phyloP scores from a whole-genome alignment of 2,113 vertebrate genomes.

The Papio anubis region DNA sequence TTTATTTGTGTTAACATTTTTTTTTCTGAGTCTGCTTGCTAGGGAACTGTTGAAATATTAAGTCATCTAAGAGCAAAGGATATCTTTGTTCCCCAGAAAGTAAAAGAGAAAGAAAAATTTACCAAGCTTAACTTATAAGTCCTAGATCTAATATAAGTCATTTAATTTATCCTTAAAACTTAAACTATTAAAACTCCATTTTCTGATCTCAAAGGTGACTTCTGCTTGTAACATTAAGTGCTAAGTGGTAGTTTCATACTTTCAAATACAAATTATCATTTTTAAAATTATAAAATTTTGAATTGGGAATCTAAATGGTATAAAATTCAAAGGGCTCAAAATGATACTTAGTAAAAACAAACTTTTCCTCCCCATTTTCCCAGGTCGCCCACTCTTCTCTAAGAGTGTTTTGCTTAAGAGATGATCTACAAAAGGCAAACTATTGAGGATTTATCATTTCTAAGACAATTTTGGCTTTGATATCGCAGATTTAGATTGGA shows the following conservation, averaged over 20 bases:
- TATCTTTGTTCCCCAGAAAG: background rate
- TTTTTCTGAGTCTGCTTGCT: too few relatives aligned
- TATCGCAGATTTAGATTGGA: background rate
- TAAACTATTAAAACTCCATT: background rate
- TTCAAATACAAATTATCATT: background rate
- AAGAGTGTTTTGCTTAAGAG: background rate
- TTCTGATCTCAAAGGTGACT: constrained; percentile 9
- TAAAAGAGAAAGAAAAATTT: background rate
- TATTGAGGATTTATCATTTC: background rate
- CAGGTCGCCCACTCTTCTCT: background rate
- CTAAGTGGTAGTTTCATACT: background rate
- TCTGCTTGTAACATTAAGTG: background rate
- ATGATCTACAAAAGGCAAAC: background rate
- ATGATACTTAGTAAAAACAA: background rate
- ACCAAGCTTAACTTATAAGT: background rate
- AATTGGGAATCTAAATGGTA: background rate
- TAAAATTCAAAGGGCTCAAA: background rate
- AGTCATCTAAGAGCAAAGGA: background rate
- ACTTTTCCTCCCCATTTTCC: background rate
- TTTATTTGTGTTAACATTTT: background rate
- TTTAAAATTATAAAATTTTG: background rate
- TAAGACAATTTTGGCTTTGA: background rate
- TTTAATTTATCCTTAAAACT: background rate
- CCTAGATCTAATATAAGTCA: background rate
- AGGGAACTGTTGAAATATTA: background rate